A percentile compares a stretch with the other conserved stretches of the same genome.
Conservation (phyloP, 2,113 vertebrate genomes). For the Amphiprion ocellaris region DNA sequence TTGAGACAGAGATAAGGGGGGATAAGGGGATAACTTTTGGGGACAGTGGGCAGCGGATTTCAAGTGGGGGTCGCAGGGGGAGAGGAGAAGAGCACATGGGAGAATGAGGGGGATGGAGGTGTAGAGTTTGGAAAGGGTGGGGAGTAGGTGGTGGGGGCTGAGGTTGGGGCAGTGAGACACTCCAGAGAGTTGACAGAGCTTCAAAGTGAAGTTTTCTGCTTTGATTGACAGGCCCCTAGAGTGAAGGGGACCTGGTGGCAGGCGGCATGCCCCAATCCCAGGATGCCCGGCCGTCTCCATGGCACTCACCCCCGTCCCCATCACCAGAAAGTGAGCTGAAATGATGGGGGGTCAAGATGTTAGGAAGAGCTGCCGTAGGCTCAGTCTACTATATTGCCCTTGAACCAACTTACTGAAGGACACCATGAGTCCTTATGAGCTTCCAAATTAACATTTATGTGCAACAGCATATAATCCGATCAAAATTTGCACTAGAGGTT, state of each 20-base stretch:
- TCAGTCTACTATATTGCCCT: conserved; percentile 41
- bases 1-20: conserved; percentile 81
- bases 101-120: conserved; percentile 63
- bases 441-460: conserved; percentile 39
- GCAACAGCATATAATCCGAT: not conserved
- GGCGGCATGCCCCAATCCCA: conserved; percentile 70
- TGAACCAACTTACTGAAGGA: conserved; percentile 58
- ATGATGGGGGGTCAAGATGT: conserved; percentile 67
- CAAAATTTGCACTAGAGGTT: not conserved
- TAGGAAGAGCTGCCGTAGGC: conserved; percentile 9
- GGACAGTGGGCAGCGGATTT: conserved; percentile 75
- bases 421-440: conserved; percentile 22
- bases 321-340: conserved; percentile 54
- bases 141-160: conserved; percentile 49
- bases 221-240: conserved; percentile 78
- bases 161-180: conserved; percentile 54
- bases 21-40: conserved; percentile 76
- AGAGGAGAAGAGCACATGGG: conserved; percentile 46
- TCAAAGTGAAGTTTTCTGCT: conserved; percentile 78
- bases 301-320: conserved; percentile 38
- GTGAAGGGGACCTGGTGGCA: conserved; percentile 74
- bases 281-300: conserved; percentile 75
- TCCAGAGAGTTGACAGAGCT: conserved; percentile 77
- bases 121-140: conserved; percentile 52
- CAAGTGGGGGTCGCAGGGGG: conserved; percentile 69